Evolutionary conservation across 2,888 invertebrate genomes (phyloP).

Genomic region (Aphidius colemani): DNA sequence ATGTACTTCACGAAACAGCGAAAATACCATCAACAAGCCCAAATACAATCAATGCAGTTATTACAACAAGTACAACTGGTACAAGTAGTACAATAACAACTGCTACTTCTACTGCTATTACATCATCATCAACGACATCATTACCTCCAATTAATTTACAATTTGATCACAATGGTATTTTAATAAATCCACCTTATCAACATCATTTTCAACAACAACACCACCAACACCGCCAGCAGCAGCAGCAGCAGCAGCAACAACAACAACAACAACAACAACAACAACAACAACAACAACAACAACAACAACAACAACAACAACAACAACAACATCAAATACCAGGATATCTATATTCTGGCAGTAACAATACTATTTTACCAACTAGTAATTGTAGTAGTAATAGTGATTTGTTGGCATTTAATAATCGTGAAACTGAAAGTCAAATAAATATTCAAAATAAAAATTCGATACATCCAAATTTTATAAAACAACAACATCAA

Average conservation of each 20-base stretch:
- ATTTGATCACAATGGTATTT: slow-evolving; percentile 55
- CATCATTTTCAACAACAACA: slow-evolving; percentile 39
- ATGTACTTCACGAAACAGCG: slow-evolving; percentile 44
- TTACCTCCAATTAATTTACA: slow-evolving; percentile 55
- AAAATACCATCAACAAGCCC: slow-evolving; percentile 35
- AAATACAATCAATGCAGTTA: not conserved
- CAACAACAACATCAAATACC: slow-evolving; percentile 20
- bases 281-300: slow-evolving; percentile 31
- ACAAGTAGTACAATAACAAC: too few relatives aligned
- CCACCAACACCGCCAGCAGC: slow-evolving; percentile 14
- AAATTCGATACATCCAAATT: too few relatives aligned
- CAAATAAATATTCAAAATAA: too few relatives aligned
- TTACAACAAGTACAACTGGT: too few relatives aligned
- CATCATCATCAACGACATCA: slow-evolving; percentile 7
- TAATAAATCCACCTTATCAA: slow-evolving; percentile 53
- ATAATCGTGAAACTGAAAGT: too few relatives aligned
- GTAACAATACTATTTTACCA: not conserved
- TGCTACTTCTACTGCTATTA: too few relatives aligned
- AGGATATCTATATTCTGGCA: not conserved
- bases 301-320: slow-evolving; percentile 9
- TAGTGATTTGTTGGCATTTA: too few relatives aligned
- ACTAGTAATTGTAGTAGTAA: not conserved
- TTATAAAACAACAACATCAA: too few relatives aligned
- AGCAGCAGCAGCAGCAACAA: slow-evolving; percentile 10
- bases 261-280: slow-evolving; percentile 33